Base-by-base conservation (phyloP, 2,888 invertebrate species). In the Sarcophaga caerulescens region DNA sequence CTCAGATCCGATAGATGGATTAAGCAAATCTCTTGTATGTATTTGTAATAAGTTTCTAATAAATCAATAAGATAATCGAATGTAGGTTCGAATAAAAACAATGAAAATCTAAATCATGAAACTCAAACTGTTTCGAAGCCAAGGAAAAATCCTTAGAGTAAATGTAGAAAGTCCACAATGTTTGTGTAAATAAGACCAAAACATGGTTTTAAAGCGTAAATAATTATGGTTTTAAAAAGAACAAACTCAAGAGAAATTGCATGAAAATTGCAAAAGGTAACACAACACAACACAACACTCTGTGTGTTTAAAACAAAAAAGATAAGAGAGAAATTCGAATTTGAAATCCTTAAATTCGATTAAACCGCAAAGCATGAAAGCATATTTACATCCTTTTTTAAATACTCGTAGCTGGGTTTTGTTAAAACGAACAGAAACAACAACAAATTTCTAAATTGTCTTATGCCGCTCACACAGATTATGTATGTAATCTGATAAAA, bases 361-460 rank as follows among this genome's bases (percentile, higher is more conserved):
- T 88, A 86, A 87, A 88, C 88, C 88, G 85, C 88, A 88, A 87
- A 88, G 88, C 85, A 82, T 88, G 86, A 80, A 83, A 52, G 74
- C 25, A 81, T 35, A 10, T 35, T 8, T 8, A 35, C 35, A 35
- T 35, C 35, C 35, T 35, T 35, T 35, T 35, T 35, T 35, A 35
- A 35, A 35, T 35, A n/a, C n/a, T n/a, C n/a, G n/a, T n/a, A 35
- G 35, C 8, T 35, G 10, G 35, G 35, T 10, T 35, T 35, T 35
- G 25, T 23, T 66, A 35, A 52, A 17, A 68, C 25, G 77, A 45
- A 65, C 8, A 71, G 4, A 76, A n/a, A 65, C 47, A 57, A 79
- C 14, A 85, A 77, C 12, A 65, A 65, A 63, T 62, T 21, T 44
- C n/a, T 14, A 76, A 70, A 70, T 52, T 78, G 69, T 75, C 60